Conservation (phyloP, 2,113 vertebrate genomes). For the Phyllopteryx taeniolatus region DNA sequence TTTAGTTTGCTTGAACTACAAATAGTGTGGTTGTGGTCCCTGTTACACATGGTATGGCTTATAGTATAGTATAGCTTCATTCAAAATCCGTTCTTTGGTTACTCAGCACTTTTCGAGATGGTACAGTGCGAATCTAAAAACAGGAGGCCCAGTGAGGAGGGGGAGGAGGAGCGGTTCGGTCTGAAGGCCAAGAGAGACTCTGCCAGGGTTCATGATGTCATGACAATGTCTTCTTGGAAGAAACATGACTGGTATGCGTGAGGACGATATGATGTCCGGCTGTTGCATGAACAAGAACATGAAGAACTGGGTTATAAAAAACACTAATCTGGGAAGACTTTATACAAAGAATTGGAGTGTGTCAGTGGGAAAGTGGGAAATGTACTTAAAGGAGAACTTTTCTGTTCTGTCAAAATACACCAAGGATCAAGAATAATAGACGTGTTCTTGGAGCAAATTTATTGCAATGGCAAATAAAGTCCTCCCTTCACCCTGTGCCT, state of each 20-base stretch:
- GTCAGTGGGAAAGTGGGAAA: background rate
- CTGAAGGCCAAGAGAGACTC: background rate
- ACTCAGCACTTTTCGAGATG: background rate
- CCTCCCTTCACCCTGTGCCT: too few relatives aligned
- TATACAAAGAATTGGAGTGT: background rate
- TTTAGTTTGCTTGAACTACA: background rate
- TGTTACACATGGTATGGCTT: background rate
- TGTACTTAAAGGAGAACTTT: too few relatives aligned
- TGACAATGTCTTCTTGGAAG: constrained; percentile 3
- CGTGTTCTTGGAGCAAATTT: too few relatives aligned
- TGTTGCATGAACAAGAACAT: background rate
- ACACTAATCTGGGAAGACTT: background rate
- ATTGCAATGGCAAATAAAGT: too few relatives aligned
- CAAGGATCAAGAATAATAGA: too few relatives aligned
- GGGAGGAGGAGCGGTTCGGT: background rate
- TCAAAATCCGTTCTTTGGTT: background rate
- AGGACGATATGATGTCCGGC: background rate
- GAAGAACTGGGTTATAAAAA: background rate
- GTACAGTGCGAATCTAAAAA: background rate
- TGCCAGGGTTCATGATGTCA: background rate
- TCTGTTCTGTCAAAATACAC: background rate
- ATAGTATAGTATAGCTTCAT: background rate
- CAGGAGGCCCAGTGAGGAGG: background rate
- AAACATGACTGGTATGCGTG: background rate
- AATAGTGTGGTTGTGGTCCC: background rate